These are phyloP conservation scores for Chaetogeoica ovagalla DNA, from an alignment of 2,888 invertebrate genomes.

Conservation along the genomic window DNA sequence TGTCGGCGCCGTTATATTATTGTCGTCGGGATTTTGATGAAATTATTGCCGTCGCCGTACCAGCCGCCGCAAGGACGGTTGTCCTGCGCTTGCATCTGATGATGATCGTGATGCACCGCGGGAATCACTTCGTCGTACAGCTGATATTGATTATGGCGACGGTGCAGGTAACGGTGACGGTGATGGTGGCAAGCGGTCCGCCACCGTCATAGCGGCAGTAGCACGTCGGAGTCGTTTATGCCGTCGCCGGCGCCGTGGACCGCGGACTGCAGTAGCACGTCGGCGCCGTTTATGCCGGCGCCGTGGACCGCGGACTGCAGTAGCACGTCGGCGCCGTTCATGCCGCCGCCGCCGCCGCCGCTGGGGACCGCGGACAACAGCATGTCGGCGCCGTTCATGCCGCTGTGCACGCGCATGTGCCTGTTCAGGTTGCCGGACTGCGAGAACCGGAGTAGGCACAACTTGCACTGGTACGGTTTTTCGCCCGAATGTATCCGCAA, in stretches of 20 bases:
- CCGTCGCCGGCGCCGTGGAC: too few species aligned
- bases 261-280: too few species aligned
- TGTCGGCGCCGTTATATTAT: not conserved
- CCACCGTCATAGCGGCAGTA: not conserved
- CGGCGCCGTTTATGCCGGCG: too few species aligned
- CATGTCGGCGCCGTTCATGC: constrained; percentile 42
- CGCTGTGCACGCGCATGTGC: constrained; percentile 96
- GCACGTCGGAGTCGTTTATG: not conserved
- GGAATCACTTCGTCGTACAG: not conserved
- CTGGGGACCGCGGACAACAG: not conserved
- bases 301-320: too few species aligned
- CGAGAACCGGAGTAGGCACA: constrained; percentile 93
- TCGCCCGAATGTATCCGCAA: constrained; percentile 86
- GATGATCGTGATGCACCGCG: not conserved
- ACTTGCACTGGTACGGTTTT: constrained; percentile 97
- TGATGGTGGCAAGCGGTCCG: not conserved
- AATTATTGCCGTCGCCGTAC: not conserved
- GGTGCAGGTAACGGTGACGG: not conserved
- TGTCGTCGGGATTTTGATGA: constrained; percentile 1
- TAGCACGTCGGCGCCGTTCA: too few species aligned
- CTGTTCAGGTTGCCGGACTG: constrained; percentile 98
- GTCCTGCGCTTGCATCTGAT: too few species aligned
- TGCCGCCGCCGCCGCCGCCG: constrained; percentile 28
- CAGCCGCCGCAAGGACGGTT: not conserved
- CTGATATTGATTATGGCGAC: not conserved